Evolutionary conservation across 2,113 vertebrate genomes (phyloP).

Genomic region (Actenoides hombroni): DNA sequence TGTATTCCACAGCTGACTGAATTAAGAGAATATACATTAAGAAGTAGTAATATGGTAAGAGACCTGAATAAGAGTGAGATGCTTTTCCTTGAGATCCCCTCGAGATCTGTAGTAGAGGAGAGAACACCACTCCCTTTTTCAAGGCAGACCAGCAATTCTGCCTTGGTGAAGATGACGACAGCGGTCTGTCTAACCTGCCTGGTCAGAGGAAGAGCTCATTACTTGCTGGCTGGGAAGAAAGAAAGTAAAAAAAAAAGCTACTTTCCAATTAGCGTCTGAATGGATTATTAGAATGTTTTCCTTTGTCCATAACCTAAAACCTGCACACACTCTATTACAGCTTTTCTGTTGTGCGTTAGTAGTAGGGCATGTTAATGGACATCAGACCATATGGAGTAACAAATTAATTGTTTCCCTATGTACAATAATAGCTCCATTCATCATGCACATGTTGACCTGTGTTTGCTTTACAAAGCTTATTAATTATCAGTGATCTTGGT

Average conservation of each 20-base stretch:
- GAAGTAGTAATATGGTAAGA: background rate
- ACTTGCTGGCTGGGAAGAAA: background rate
- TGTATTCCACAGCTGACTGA: background rate
- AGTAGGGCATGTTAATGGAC: conserved; percentile 68
- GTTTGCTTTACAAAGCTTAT: conserved; percentile 78
- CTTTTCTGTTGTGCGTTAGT: conserved; percentile 63
- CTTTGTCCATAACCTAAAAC: conserved; percentile 64
- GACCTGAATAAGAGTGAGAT: accelerated
- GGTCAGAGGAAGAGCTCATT: background rate
- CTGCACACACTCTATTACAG: conserved; percentile 61
- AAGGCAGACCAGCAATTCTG: accelerated
- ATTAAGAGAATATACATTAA: background rate
- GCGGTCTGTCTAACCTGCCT: background rate
- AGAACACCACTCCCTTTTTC: no score
- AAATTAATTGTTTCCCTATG: conserved; percentile 60
- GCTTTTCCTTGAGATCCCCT: background rate
- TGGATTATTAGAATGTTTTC: conserved; percentile 36
- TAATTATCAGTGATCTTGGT: conserved; percentile 80
- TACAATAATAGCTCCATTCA: conserved; percentile 75
- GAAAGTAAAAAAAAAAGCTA: background rate
- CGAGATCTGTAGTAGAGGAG: no score
- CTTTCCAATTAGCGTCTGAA: conserved; percentile 71
- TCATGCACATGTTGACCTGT: conserved; percentile 75
- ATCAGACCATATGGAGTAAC: conserved; percentile 42
- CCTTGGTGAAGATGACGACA: accelerated